A percentile compares a stretch with the other conserved stretches of the same genome.
phyloP scores from a whole-genome alignment of 1,140 invertebrate species.

The Rhyzopertha dominica region DNA sequence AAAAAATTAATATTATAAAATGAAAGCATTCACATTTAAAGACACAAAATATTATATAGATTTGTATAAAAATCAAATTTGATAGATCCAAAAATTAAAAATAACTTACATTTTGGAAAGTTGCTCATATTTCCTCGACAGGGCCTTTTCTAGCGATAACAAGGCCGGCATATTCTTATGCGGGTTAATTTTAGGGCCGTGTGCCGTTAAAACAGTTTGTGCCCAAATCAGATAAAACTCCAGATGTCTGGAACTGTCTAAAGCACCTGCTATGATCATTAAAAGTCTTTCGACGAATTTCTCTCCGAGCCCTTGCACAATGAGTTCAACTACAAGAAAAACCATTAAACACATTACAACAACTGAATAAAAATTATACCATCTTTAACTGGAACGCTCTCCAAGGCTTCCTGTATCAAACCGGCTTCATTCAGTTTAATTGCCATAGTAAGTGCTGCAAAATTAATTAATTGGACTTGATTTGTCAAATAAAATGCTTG shows the following conservation, averaged over 20 bases:
- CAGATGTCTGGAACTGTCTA: constrained; percentile 75
- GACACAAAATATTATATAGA: constrained; percentile 1
- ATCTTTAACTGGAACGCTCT: constrained; percentile 68
- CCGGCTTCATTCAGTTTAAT: constrained; percentile 80
- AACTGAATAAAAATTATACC: constrained; percentile 57
- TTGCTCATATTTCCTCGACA: constrained; percentile 74
- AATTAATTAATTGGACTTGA: constrained; percentile 13
- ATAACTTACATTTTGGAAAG: constrained; percentile 79
- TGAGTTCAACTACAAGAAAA: constrained; percentile 66
- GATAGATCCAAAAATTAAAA: neutral
- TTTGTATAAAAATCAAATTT: neutral
- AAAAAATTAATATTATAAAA: constrained; percentile 5
- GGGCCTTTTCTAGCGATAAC: constrained; percentile 71
- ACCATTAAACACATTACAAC: constrained; percentile 13
- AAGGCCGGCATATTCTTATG: constrained; percentile 57
- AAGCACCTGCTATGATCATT: constrained; percentile 59
- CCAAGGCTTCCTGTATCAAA: constrained; percentile 78
- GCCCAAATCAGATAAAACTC: constrained; percentile 87
- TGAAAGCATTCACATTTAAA: constrained; percentile 2
- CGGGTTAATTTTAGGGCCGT: constrained; percentile 50
- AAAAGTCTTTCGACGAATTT: constrained; percentile 74
- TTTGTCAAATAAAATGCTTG: too few species aligned
- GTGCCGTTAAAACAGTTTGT: constrained; percentile 43
- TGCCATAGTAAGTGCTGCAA: constrained; percentile 74
- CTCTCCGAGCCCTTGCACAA: constrained; percentile 61